Percentiles rank a stretch among this genome's conserved stretches.
Conservation (phyloP, 2,888 invertebrate genomes). For the Leptinotarsa tumamoca region DNA sequence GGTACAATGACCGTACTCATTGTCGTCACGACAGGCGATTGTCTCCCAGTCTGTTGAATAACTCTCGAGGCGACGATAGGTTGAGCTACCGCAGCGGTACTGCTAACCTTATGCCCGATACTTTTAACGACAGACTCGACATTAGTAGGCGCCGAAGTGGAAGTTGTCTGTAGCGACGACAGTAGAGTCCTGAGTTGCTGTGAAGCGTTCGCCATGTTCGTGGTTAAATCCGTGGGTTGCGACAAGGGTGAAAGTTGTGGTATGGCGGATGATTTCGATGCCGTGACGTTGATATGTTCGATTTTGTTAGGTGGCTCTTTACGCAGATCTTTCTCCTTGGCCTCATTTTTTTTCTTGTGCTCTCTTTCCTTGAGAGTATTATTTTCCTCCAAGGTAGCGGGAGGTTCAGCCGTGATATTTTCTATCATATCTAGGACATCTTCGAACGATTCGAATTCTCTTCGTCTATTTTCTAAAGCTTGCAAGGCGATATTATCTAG, state of each 20-base stretch:
- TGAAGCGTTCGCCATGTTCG: constrained; percentile 79
- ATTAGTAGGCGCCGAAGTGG: constrained; percentile 68
- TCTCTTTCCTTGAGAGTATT: constrained; percentile 46
- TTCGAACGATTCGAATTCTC: constrained; percentile 75
- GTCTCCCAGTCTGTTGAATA: constrained; percentile 55
- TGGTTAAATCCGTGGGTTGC: constrained; percentile 78
- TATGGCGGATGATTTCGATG: constrained; percentile 65
- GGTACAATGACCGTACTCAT: constrained; percentile 58
- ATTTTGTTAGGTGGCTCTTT: constrained; percentile 25
- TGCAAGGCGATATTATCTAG: constrained; percentile 74
- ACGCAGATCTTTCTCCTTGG: constrained; percentile 41
- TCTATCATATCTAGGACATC: constrained; percentile 79
- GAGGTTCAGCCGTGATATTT: constrained; percentile 68
- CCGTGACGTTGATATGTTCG: constrained; percentile 49
- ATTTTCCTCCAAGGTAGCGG: constrained; percentile 56
- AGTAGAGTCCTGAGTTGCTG: constrained; percentile 76
- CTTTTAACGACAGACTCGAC: constrained; percentile 66
- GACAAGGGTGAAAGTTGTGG: constrained; percentile 80
- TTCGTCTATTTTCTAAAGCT: constrained; percentile 69
- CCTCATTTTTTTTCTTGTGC: constrained; percentile 42
- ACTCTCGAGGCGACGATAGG: constrained; percentile 57
- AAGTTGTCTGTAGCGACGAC: constrained; percentile 74
- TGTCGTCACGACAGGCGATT: constrained; percentile 54
- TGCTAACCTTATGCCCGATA: constrained; percentile 58
- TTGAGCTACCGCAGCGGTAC: constrained; percentile 56